Conservation (phyloP, 92 coral and sea anemone genomes). For the Actinernus sp. region DNA sequence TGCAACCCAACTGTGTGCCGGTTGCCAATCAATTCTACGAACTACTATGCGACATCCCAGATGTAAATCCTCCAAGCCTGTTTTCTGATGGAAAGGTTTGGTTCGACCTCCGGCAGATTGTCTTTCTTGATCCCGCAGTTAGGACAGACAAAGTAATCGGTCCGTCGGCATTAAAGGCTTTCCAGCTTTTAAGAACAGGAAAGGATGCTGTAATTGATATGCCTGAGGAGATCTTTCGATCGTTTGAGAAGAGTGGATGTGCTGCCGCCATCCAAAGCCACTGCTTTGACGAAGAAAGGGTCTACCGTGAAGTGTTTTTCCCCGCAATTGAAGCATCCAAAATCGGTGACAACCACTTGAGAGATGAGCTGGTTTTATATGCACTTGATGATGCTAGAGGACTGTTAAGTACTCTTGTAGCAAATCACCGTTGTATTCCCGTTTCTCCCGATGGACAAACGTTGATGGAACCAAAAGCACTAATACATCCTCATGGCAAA, state of each 20-base stretch:
- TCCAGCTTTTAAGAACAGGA: constrained; percentile 1
- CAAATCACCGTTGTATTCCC: constrained; percentile 59
- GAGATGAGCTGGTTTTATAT: constrained; percentile 59
- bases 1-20: constrained; percentile 16
- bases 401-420: constrained; percentile 11
- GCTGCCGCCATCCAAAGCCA: constrained; percentile 5
- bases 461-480: constrained; percentile 64
- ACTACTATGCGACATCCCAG: background rate
- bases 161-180: constrained; percentile 30
- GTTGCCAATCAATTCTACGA: constrained; percentile 44
- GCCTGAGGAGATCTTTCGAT: constrained; percentile 38
- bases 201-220: constrained; percentile 52
- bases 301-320: constrained; percentile 66
- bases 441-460: constrained; percentile 56
- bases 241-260: constrained; percentile 45
- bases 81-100: constrained; percentile 75
- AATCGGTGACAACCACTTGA: background rate
- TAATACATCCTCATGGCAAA: constrained; percentile 52
- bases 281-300: constrained; percentile 46
- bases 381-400: constrained; percentile 48
- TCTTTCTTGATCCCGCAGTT: constrained; percentile 61
- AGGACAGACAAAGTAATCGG: constrained; percentile 45
- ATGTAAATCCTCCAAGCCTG: background rate
- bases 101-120: constrained; percentile 39
- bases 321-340: constrained; percentile 53